Base-by-base conservation (phyloP, 1,140 invertebrate genomes). In the Achatina immaculata region DNA sequence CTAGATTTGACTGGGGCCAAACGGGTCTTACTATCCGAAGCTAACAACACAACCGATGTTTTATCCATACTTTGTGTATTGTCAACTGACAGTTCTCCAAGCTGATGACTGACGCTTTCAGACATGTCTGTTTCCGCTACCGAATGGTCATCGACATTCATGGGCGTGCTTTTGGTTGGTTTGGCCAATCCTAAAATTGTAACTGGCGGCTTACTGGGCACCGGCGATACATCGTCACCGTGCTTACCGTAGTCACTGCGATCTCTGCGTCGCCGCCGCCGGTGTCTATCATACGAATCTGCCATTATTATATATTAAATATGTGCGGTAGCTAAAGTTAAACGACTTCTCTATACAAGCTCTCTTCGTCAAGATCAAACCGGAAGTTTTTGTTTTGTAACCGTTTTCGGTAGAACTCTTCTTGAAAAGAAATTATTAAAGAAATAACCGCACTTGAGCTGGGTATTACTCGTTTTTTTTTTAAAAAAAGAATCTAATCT, bases 111-210 rank as follows among this genome's bases (percentile, higher is more conserved):
- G 1, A 62, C 19, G 19, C 19, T 68, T 1, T 66, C 76, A 28
- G 58, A 43, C 11, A 11, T 21, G 7, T 36, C 58, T 43, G 65
- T 48, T 1, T 66, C 76, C 19, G 40, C 34, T 36, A 19, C 45
- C 1, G 34, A n/a, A 42, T 16, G 11, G 6, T 76, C 74, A 40
- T 11, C 19, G 19, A n/a, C 48, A 21, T 34, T 36, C 19, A 6
- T 4, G 9, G 24, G 38, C 1, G 65, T 36, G 45, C 28, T 36
- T 72, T 36, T 71, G 45, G 68, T 66, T 1, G 78, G 78, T 80
- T 80, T 80, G 3, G 68, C 78, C 40, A 80, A 36, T 0, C 78
- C 78, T n/a, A 80, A 36, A 55, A 80, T 80, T 38, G 66, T 80
- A 3, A 80, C 40, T 24, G 78, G 78, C 14, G 78, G 78, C 58